Evolutionary conservation across 2,113 vertebrate species (phyloP).

Genomic region (Lota lota): DNA sequence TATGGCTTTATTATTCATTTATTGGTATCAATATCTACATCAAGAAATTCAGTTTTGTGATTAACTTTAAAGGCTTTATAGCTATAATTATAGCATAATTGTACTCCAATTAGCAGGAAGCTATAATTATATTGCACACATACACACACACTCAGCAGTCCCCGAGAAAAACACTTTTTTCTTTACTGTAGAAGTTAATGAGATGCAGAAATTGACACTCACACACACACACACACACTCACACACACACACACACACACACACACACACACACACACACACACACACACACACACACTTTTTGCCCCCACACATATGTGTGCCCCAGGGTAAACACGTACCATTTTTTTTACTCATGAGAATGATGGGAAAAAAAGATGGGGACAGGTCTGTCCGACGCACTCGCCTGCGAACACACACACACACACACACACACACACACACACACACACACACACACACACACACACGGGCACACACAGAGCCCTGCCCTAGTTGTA

Average conservation of each 20-base stretch:
- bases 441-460: conserved; percentile 16
- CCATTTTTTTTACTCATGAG: no score
- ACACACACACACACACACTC: background rate
- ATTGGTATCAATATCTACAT: background rate
- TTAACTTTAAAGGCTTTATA: no score
- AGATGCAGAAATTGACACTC: conserved; percentile 9
- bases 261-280: conserved; percentile 2
- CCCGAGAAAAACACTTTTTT: conserved; percentile 67
- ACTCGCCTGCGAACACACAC: no score
- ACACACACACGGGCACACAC: conserved; percentile 30
- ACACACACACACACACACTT: conserved; percentile 1
- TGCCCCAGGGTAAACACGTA: no score
- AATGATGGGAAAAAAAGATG: background rate
- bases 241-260: conserved; percentile 3
- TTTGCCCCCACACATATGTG: no score
- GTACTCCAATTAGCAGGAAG: background rate
- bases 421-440: background rate
- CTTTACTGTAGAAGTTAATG: conserved; percentile 69
- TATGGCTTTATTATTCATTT: background rate
- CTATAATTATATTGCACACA: background rate
- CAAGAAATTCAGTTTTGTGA: no score
- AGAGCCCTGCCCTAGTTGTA: conserved; percentile 3
- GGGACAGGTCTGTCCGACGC: background rate
- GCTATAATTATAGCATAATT: background rate
- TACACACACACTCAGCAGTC: conserved; percentile 18